Evolutionary conservation across 2,113 vertebrate species (phyloP).

Genomic region (Paraplagusia blochii): DNA sequence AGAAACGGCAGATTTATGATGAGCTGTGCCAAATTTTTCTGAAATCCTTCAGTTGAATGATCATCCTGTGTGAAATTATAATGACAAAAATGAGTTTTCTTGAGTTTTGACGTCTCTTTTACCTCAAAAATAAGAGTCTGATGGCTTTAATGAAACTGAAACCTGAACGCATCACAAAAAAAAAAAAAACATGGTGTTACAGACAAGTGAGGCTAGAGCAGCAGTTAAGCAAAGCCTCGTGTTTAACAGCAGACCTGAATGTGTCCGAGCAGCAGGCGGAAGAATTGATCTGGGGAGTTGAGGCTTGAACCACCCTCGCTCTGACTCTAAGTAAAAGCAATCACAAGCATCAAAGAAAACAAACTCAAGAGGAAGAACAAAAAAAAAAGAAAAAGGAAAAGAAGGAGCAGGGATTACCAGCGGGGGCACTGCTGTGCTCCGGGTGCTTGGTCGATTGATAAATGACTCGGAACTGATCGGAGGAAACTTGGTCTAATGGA

Average conservation of each 20-base stretch:
- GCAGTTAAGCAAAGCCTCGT: background rate
- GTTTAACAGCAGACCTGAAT: background rate
- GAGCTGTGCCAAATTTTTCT: conserved; percentile 5
- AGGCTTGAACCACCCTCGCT: background rate
- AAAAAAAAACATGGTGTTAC: no score
- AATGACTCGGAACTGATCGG: conserved; percentile 51
- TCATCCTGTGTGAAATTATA: conserved; percentile 6
- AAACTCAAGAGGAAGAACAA: background rate
- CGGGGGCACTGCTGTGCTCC: background rate
- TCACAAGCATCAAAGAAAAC: conserved; percentile 15
- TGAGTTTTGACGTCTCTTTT: no score
- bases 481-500: conserved; percentile 60
- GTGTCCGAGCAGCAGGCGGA: background rate
- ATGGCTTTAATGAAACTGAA: no score
- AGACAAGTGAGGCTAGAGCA: no score
- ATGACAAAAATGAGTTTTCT: conserved; percentile 1
- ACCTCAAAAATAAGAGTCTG: no score
- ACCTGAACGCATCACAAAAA: no score
- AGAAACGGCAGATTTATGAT: conserved; percentile 5
- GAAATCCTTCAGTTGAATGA: conserved; percentile 13
- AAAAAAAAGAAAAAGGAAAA: conserved; percentile 7
- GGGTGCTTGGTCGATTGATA: conserved; percentile 38
- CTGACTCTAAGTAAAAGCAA: conserved; percentile 1
- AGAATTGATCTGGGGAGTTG: background rate
- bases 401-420: background rate